Conservation (phyloP, 2,888 invertebrate genomes). For the Conops quadrifasciatus region DNA sequence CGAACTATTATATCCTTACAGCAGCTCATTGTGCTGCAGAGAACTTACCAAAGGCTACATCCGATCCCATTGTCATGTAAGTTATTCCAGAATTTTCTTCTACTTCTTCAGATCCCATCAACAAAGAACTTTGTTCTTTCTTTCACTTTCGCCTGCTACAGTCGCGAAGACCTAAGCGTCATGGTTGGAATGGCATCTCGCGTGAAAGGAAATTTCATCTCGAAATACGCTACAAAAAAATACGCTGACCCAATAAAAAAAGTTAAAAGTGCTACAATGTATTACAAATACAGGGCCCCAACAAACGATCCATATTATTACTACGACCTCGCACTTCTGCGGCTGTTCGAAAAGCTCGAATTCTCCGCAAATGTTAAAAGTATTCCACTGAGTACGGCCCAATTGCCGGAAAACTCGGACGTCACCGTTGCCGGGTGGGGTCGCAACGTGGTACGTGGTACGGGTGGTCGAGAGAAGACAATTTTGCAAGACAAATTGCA, state of each 20-base stretch:
- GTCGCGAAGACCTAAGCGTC: constrained; percentile 41
- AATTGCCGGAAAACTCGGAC: not conserved
- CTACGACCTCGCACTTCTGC: constrained; percentile 11
- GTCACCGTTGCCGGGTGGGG: constrained; percentile 13
- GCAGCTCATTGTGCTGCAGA: constrained; percentile 60
- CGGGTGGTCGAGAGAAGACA: constrained; percentile 50
- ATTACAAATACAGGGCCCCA: not conserved
- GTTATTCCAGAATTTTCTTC: constrained; percentile 23
- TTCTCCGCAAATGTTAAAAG: not conserved
- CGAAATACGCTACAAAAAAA: too few relatives aligned
- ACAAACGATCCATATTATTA: too few relatives aligned
- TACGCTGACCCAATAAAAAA: not conserved
- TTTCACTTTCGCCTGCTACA: constrained; percentile 49
- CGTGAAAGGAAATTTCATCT: not conserved
- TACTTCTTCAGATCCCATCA: not conserved
- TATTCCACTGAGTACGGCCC: not conserved
- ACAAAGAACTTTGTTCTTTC: constrained; percentile 32
- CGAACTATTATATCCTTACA: constrained; percentile 51
- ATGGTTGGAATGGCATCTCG: not conserved
- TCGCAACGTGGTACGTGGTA: constrained; percentile 34
- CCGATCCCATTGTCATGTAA: not conserved
- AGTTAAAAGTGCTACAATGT: not conserved
- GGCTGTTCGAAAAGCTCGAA: not conserved
- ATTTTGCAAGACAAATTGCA: constrained; percentile 51
- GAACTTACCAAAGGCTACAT: too few relatives aligned